These are phyloP conservation scores for Tympanoctomys barrerae DNA, from an alignment of 2,797 vertebrate species.

Conservation along the genomic window DNA sequence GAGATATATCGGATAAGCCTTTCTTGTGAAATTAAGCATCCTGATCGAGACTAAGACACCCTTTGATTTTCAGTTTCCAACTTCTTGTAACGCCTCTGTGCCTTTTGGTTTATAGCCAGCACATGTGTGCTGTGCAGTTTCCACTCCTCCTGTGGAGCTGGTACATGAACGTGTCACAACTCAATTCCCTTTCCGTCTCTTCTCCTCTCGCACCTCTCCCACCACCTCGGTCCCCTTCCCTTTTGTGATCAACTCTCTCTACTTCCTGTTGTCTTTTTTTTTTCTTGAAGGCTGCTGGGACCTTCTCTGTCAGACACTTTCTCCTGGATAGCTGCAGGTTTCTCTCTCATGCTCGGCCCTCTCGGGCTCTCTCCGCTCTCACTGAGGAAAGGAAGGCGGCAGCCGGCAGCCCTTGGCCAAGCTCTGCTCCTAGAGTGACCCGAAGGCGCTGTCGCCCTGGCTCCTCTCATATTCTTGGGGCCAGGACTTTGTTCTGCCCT, in stretches of 20 bases:
- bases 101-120: not conserved
- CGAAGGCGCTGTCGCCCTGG: not conserved
- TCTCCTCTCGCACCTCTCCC: not conserved
- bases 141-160: not conserved
- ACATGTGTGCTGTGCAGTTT: not conserved
- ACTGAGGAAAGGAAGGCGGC: not conserved
- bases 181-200: not conserved
- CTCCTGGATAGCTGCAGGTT: too few species aligned
- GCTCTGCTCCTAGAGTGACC: not conserved
- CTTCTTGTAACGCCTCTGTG: not conserved
- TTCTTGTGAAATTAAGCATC: not conserved
- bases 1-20: not conserved
- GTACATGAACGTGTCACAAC: not conserved
- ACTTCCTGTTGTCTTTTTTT: not conserved
- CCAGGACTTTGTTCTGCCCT: not conserved
- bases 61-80: constrained; percentile 6
- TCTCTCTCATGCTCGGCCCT: not conserved
- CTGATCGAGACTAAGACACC: not conserved
- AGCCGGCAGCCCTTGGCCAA: not conserved
- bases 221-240: not conserved
- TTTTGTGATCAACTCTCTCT: not conserved
- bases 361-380: not conserved
- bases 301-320: not conserved
- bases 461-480: not conserved
- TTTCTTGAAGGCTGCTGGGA: not conserved